Evolutionary conservation across 2,797 vertebrate genomes (phyloP), one percentile per base, ranked within the genome.

Genomic region (Scomberomorus guttatus): DNA sequence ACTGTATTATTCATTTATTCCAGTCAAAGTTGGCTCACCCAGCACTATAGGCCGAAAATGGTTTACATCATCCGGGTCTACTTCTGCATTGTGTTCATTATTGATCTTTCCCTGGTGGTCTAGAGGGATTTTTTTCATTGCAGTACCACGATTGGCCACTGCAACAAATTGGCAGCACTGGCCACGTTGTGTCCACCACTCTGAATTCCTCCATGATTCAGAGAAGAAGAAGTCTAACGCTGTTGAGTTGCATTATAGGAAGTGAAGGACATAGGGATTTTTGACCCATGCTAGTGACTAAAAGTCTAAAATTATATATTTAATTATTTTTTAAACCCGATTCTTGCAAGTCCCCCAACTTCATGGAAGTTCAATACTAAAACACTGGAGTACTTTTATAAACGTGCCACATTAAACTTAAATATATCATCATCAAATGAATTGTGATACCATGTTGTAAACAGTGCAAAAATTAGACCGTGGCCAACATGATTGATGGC

Each of bases 401-500:
- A 27, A 48, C 52, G 10, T 15, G 20, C 29, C 55, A 13, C 48
- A 58, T 71, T 55, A 70, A 73, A 54, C 25, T 66, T 32, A 34
- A 58, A 29, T 48, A 64, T n/a, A 34, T 52, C 46, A 48, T 39
- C 54, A 27, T 68, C 39, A 59, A 52, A 54, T 37, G 11, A 37
- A 37, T 37, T 37, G 39, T 69, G 29, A 65, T 73, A 57, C 44
- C 65, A 55, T 55, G 24, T 29, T 74, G 2, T 52, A 50, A 14
- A 32, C 55, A n/a, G 17, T 55, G 25, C n/a, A 66, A 59, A 72
- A 80, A 27, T 50, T 0, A 37, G 6, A 3, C 11, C 0, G 6
- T 29, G 37, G 18, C 55, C 39, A 32, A 65, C 50, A 75, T 79
- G 32, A 85, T 25, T 62, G 55, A 70, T 27, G 2, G 51, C 14